Base-by-base conservation (phyloP, 2,797 vertebrate genomes). In the Poecile montanus region DNA sequence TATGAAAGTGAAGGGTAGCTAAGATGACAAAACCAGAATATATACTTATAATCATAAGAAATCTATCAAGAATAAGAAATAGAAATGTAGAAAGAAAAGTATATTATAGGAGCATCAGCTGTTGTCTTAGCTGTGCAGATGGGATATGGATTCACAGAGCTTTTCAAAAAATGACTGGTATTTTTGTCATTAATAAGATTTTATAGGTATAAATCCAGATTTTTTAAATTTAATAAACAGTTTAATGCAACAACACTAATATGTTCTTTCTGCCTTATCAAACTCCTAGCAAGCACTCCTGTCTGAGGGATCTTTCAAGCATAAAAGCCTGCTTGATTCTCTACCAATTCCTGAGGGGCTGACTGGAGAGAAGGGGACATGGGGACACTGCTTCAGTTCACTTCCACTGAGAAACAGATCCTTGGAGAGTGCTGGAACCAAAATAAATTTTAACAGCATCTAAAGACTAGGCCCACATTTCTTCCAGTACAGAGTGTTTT, bases 401-500 rank as follows among this genome's bases (percentile, higher is more conserved):
- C 44, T 82, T 92, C 65, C 7, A 2, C 73, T 53, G 44, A 60
- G 40, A 73, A 90, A 21, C 63, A 85, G 32, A 60, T 63, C 57
- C 71, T 79, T 48, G 36, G 62, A 91, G 76, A 84, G 34, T 47
- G 27, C 23, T 91, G 62, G 50, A 88, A 94, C 51, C 29, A 84
- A 93, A 93, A 93, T 76, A 79, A 86, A 87, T 73, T 20, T 66
- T 42, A 84, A 78, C 60, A 94, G 40, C 23, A 77, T 76, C 66
- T 76, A 16, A 87, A 85, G 74, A 62, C 60, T 56, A 62, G 70
- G 38, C 45, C 73, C 60, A 80, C 45, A 21, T 83, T 89, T 40
- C 30, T 93, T 87, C 61, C 68, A 83, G 89, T 67, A 85, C 56
- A 79, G 27, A 57, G 27, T 82, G 92, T 86, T 91, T 85, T 82